Percentiles rank a stretch among this genome's conserved stretches.
phyloP scores from a whole-genome alignment of 2,113 vertebrate species.

The Tachysurus fulvidraco region DNA sequence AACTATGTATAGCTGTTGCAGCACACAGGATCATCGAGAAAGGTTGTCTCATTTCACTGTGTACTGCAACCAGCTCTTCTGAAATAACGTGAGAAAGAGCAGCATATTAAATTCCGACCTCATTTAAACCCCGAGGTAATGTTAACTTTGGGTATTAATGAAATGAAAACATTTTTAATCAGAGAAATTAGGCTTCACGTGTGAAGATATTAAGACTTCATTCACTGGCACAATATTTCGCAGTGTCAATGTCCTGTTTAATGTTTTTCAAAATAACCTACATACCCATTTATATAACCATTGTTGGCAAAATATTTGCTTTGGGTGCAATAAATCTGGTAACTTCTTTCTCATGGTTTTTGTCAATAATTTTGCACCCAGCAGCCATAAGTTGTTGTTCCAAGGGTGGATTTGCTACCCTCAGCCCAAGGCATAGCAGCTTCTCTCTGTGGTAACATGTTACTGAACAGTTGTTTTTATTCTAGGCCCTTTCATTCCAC shows the following conservation, averaged over 20 bases:
- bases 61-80: neutral
- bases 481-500: conserved; percentile 50
- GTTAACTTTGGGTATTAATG: neutral
- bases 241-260: neutral
- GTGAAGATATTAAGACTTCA: neutral
- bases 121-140: neutral
- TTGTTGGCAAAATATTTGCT: conserved; percentile 9
- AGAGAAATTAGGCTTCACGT: neutral
- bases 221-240: neutral
- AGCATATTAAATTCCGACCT: neutral
- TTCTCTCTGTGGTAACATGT: conserved; percentile 61
- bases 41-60: too few relatives aligned
- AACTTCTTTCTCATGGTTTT: conserved; percentile 25
- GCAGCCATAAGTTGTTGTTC: conserved; percentile 23
- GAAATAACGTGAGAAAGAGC: neutral
- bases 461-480: conserved; percentile 53
- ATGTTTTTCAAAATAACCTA: conserved; percentile 26
- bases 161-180: neutral
- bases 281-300: neutral
- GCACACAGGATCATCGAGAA: too few relatives aligned
- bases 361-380: conserved; percentile 41
- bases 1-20: too few relatives aligned
- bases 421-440: conserved; percentile 56
- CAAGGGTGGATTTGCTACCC: conserved; percentile 49
- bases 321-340: conserved; percentile 49